Conservation (phyloP, 2,888 invertebrate genomes). For the Pyrgus malvae region DNA sequence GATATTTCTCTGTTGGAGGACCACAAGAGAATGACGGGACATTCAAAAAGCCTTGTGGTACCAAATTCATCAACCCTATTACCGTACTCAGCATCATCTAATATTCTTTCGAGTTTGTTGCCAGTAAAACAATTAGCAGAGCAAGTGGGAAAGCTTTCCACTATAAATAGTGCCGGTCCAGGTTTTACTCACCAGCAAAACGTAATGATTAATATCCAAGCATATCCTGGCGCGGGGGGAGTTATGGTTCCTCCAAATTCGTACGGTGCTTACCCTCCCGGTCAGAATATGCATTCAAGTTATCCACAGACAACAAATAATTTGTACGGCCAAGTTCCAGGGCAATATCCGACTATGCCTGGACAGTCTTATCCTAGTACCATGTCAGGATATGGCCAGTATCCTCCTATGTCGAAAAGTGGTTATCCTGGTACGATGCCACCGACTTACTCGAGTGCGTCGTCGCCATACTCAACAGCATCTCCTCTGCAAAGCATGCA, state of each 20-base stretch:
- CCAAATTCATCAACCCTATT: constrained; percentile 56
- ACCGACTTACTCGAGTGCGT: constrained; percentile 52
- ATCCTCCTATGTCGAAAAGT: constrained; percentile 55
- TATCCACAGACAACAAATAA: constrained; percentile 54
- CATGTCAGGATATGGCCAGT: constrained; percentile 57
- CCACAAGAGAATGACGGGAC: constrained; percentile 79
- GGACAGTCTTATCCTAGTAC: constrained; percentile 58
- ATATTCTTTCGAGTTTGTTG: constrained; percentile 63
- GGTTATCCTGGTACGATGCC: constrained; percentile 54
- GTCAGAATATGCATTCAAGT: constrained; percentile 66
- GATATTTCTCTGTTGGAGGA: constrained; percentile 77
- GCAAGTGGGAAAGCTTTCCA: constrained; percentile 71
- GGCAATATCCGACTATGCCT: constrained; percentile 48
- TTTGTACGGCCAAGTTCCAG: constrained; percentile 65
- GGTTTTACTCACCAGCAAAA: constrained; percentile 83
- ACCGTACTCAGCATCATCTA: constrained; percentile 61
- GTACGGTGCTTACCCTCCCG: constrained; percentile 63
- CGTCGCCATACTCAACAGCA: constrained; percentile 55
- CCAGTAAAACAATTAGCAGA: constrained; percentile 75
- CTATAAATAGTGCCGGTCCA: constrained; percentile 50
- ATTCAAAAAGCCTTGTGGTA: constrained; percentile 69
- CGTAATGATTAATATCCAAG: constrained; percentile 84
- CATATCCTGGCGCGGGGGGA: constrained; percentile 80
- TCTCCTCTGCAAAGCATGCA: constrained; percentile 75
- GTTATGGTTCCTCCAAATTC: constrained; percentile 72